Evolutionary conservation across 2,113 vertebrate genomes (phyloP).

Genomic region (Gobio gobio): DNA sequence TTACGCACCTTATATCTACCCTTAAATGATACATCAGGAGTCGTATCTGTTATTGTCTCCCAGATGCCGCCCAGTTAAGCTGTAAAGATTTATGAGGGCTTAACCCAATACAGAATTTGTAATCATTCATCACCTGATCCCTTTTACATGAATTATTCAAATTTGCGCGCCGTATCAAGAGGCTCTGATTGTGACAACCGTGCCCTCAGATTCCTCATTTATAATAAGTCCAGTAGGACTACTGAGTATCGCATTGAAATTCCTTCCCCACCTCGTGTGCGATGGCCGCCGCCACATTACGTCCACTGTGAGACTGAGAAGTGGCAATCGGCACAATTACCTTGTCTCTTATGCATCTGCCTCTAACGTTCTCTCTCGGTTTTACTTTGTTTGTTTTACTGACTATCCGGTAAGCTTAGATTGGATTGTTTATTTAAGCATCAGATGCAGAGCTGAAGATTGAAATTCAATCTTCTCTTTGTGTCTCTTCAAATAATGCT

Average conservation of each 20-base stretch:
- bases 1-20: background rate
- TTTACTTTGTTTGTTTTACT: background rate
- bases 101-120: slow-evolving; percentile 1
- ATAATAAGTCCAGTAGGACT: background rate
- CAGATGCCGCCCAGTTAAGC: background rate
- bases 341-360: slow-evolving; percentile 4
- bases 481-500: slow-evolving; percentile 18
- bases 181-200: background rate
- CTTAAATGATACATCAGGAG: slow-evolving; percentile 1
- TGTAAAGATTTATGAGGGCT: slow-evolving; percentile 21
- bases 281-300: background rate
- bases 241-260: background rate
- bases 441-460: slow-evolving; percentile 21
- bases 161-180: background rate
- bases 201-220: background rate
- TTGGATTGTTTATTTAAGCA: slow-evolving; percentile 33
- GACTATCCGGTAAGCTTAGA: background rate
- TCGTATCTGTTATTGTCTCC: slow-evolving; percentile 13
- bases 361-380: background rate
- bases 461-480: slow-evolving; percentile 33
- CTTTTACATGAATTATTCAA: slow-evolving; percentile 10
- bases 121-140: slow-evolving; percentile 17
- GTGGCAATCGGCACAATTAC: slow-evolving; percentile 30
- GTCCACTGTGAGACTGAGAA: slow-evolving; percentile 3
- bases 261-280: background rate